Evolutionary conservation across 1,140 invertebrate genomes (phyloP).

Genomic region (Daktulosphaira vitifoliae): DNA sequence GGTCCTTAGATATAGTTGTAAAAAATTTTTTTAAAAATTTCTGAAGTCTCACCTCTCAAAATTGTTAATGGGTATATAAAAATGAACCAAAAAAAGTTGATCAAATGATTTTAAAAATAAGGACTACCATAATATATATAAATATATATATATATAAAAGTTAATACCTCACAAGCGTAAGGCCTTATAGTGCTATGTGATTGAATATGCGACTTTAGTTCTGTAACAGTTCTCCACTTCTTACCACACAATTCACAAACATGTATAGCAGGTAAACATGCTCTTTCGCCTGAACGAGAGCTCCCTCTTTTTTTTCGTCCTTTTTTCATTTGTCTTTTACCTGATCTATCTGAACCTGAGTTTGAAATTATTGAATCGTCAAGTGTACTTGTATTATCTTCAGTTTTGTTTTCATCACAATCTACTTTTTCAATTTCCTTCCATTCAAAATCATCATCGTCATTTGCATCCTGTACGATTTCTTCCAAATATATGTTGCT

Average conservation of each 20-base stretch:
- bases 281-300: constrained; percentile 34
- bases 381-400: constrained; percentile 15
- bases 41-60: too few relatives aligned
- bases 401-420: constrained; percentile 3
- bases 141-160: too few relatives aligned
- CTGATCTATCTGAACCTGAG: constrained; percentile 14
- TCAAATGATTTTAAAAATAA: too few relatives aligned
- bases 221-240: constrained; percentile 42
- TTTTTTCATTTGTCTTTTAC: constrained; percentile 21
- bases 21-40: too few relatives aligned
- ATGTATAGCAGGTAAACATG: constrained; percentile 34
- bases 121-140: too few relatives aligned
- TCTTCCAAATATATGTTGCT: constrained; percentile 19
- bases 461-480: constrained; percentile 16
- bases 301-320: constrained; percentile 23
- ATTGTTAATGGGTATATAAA: too few relatives aligned
- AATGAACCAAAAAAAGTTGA: too few relatives aligned
- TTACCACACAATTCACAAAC: constrained; percentile 44
- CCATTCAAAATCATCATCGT: constrained; percentile 29
- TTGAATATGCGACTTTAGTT: constrained; percentile 45
- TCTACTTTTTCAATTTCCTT: constrained; percentile 4
- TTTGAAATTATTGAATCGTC: background rate
- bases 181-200: constrained; percentile 45
- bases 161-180: constrained; percentile 48
- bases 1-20: too few relatives aligned